A percentile compares a stretch with the other conserved stretches of the same genome.
phyloP scores from a whole-genome alignment of 2,797 vertebrate genomes.

The Melanotaenia nigrans region DNA sequence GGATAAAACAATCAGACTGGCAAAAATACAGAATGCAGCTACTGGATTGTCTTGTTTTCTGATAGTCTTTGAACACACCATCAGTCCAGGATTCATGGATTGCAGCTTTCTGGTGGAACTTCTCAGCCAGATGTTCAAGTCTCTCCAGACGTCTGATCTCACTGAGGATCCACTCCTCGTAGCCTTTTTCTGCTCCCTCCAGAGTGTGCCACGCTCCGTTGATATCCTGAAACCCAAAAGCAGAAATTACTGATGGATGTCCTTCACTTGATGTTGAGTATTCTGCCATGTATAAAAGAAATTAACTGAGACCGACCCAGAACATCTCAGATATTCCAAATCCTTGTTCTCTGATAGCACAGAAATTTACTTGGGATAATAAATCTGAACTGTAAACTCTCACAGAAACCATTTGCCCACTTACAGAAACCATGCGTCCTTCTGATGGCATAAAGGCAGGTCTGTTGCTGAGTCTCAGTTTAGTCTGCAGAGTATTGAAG shows the following conservation, averaged over 20 bases:
- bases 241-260: not conserved
- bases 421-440: conserved; percentile 93
- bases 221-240: conserved; percentile 84
- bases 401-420: conserved; percentile 31
- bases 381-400: not conserved
- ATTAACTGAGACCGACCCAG: not conserved
- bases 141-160: conserved; percentile 93
- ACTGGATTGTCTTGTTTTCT: not conserved
- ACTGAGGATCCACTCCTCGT: conserved; percentile 94
- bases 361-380: not conserved
- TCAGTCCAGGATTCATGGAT: conserved; percentile 95
- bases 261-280: too few species aligned
- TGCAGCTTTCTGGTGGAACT: conserved; percentile 94
- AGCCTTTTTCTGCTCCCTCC: conserved; percentile 94
- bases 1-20: too few species aligned
- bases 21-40: not conserved
- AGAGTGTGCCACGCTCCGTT: conserved; percentile 90
- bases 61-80: conserved; percentile 69
- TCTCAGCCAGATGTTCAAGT: conserved; percentile 93
- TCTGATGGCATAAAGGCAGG: conserved; percentile 98
- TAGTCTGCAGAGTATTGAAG: conserved; percentile 98
- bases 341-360: not conserved
- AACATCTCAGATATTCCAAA: too few species aligned
- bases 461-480: conserved; percentile 93
- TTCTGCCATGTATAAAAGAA: not conserved